Evolutionary conservation across 23 tunicate species (phyloP).

Genomic region (Ascidia mentula): DNA sequence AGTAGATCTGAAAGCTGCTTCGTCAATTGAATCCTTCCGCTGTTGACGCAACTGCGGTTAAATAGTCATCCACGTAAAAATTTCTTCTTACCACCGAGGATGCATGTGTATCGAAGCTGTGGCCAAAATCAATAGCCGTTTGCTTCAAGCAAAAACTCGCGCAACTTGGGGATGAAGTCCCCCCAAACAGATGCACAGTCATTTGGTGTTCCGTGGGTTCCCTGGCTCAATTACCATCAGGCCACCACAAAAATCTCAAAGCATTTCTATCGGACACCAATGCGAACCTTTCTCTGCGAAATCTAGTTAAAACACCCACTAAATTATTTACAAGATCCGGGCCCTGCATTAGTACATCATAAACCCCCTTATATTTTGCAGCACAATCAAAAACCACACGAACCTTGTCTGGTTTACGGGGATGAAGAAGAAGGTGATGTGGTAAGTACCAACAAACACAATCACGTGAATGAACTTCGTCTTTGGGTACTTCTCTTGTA

Average conservation of each 20-base stretch:
- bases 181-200: slow-evolving; percentile 20
- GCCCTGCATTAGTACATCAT: slow-evolving; percentile 16
- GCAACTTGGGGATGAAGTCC: slow-evolving; percentile 16
- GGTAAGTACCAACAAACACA: slow-evolving; percentile 20
- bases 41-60: slow-evolving; percentile 11
- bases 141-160: slow-evolving; percentile 5
- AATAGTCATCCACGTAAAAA: slow-evolving; percentile 28
- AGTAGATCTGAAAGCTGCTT: slow-evolving; percentile 1
- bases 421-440: slow-evolving; percentile 16
- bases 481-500: not conserved
- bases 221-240: not conserved
- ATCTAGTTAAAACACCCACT: slow-evolving; percentile 15
- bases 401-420: slow-evolving; percentile 14
- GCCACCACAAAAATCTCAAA: slow-evolving; percentile 26
- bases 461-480: not conserved
- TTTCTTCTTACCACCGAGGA: slow-evolving; percentile 6
- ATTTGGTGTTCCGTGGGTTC: slow-evolving; percentile 12
- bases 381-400: slow-evolving; percentile 19
- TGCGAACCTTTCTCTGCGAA: slow-evolving; percentile 12
- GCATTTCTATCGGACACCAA: slow-evolving; percentile 23
- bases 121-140: slow-evolving; percentile 3
- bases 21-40: slow-evolving; percentile 1
- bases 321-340: slow-evolving; percentile 10
- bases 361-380: slow-evolving; percentile 3
- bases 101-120: not conserved